Base-by-base conservation (phyloP, 2,888 invertebrate species). In the Gasteruption jaculator region DNA sequence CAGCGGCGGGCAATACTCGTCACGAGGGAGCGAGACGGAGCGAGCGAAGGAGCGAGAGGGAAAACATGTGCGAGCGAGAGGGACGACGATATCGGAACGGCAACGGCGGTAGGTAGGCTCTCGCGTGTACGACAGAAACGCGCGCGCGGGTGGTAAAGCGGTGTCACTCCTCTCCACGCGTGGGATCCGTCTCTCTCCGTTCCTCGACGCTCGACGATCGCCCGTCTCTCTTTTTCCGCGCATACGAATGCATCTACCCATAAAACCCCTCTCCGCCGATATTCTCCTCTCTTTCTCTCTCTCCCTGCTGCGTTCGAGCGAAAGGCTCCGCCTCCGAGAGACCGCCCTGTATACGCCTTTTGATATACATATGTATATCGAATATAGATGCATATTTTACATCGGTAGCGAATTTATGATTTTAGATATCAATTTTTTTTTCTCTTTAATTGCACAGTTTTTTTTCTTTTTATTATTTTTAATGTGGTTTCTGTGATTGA, bases 321-420 rank as follows among this genome's bases (percentile, higher is more conserved):
- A 18, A 36, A 21, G n/a, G 32, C 34, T 18, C 32, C 43, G 35
- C 33, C 46, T 37, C 32, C n/a, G 22, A 45, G 50, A 52, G 50
- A 52, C 60, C 63, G 63, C 61, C 61, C 57, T 56, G 49, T 50
- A 55, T 53, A n/a, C 56, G 57, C 59, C 60, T 59, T 59, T 55
- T 50, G 49, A 44, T n/a, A n/a, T n/a, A n/a, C n/a, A n/a, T n/a
- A n/a, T n/a, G n/a, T n/a, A n/a, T n/a, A n/a, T n/a, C n/a, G n/a
- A n/a, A n/a, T n/a, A n/a, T n/a, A n/a, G n/a, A n/a, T n/a, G n/a
- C n/a, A n/a, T n/a, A n/a, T n/a, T n/a, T n/a, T n/a, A n/a, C n/a
- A n/a, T n/a, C n/a, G n/a, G n/a, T n/a, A n/a, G n/a, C n/a, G n/a
- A n/a, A n/a, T n/a, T n/a, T n/a, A n/a, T n/a, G n/a, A n/a, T n/a